Percentiles rank a stretch among this genome's conserved stretches.
Conservation (phyloP, 1,140 invertebrate genomes). For the Drosophila biarmipes region DNA sequence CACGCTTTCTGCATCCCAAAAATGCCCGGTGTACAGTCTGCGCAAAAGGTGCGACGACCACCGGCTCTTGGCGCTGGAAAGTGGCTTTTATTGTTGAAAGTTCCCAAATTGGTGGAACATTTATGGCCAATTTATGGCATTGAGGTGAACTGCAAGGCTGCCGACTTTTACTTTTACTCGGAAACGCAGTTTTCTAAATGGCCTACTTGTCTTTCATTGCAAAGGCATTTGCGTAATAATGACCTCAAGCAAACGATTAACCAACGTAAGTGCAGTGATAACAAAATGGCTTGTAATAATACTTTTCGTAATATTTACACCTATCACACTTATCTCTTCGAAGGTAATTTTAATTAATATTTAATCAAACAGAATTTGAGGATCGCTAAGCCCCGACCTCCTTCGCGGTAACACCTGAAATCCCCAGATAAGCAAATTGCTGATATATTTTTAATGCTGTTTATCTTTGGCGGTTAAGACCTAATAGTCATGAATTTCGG, state of each 20-base stretch:
- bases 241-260: too few relatives aligned
- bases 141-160: neutral
- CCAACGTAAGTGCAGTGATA: too few relatives aligned
- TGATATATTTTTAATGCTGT: constrained; percentile 14
- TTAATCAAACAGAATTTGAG: constrained; percentile 27
- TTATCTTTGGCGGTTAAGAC: constrained; percentile 31
- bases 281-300: too few relatives aligned
- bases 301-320: too few relatives aligned
- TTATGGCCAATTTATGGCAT: constrained; percentile 22
- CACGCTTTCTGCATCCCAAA: constrained; percentile 70
- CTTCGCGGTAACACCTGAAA: constrained; percentile 23
- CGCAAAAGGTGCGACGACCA: constrained; percentile 24
- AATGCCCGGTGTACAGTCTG: constrained; percentile 28
- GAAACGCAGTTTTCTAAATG: neutral
- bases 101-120: constrained; percentile 17
- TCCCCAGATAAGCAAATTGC: constrained; percentile 43
- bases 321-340: neutral
- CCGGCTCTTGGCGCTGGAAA: constrained; percentile 34
- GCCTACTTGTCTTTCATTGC: neutral
- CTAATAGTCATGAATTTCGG: constrained; percentile 44
- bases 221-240: neutral
- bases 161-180: constrained; percentile 32
- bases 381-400: constrained; percentile 32
- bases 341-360: constrained; percentile 10
- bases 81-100: constrained; percentile 24